Base-by-base conservation (phyloP, 2,797 vertebrate species). In the Balearica regulorum region DNA sequence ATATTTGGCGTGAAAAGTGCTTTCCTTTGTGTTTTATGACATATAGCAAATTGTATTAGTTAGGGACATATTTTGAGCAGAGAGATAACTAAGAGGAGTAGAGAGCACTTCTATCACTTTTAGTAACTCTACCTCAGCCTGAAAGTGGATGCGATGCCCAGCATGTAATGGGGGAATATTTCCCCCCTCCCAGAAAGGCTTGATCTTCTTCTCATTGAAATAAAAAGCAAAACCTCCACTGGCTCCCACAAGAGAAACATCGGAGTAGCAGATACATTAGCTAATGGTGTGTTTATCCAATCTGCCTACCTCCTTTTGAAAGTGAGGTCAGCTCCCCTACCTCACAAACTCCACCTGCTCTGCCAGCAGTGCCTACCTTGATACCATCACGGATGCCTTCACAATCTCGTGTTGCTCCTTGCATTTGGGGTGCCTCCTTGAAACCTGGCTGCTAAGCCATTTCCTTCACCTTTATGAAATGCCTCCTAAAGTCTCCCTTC, bases 11-110 rank as follows among this genome's bases (percentile, higher is more conserved):
- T 97, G 96, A 96, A 98, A 97, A 98, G 97, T 86, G 83, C 95
- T 96, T 97, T 94, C 95, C 93, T 98, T 98, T 98, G 97, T 98
- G 92, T 96, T 98, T 97, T 96, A 92, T 97, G 98, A 98, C 98
- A 98, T 83, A 91, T 31, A 94, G 93, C 71, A 97, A 97, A 97
- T 97, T 96, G 72, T 90, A 87, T 96, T 97, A 96, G 95, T 97
- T 97, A 95, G 96, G 92, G 91, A 97, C 91, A 82, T 89, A 94
- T 97, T 98, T 96, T 93, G 89, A 97, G 93, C 87, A 87, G 93
- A 94, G 94, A 90, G 65, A 90, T 92, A 97, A 85, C 93, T 90
- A 92, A 93, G 90, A 95, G 86, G 70, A 96, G 69, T 43, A 86
- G 8, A 83, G 81, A 96, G 61, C 49, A 60, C 39, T 90, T 89